Evolutionary conservation across 1,140 invertebrate genomes (phyloP).

Genomic region (Scylla paramamosain): DNA sequence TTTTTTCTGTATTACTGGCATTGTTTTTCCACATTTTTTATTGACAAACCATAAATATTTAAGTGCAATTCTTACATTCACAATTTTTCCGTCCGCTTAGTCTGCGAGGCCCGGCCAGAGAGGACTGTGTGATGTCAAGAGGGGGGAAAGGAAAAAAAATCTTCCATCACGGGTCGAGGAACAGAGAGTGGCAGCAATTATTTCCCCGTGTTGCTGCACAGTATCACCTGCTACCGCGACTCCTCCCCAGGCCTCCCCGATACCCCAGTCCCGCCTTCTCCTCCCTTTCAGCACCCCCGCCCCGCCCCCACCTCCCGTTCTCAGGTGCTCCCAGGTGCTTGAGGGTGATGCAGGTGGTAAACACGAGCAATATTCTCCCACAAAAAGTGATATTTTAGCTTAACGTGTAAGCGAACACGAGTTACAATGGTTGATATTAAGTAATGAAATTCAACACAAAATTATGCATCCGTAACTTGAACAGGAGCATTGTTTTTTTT

Average conservation of each 20-base stretch:
- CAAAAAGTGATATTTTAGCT: background rate
- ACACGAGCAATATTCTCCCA: background rate
- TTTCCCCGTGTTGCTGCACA: constrained; percentile 50
- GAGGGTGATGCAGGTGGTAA: background rate
- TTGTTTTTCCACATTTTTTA: background rate
- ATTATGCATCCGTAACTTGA: background rate
- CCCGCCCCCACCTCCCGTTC: background rate
- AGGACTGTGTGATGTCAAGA: constrained; percentile 23
- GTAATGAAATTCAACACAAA: constrained; percentile 15
- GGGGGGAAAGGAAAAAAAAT: constrained; percentile 36
- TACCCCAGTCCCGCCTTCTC: background rate
- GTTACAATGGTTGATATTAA: background rate
- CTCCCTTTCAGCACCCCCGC: background rate
- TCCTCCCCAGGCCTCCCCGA: background rate
- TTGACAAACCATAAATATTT: background rate
- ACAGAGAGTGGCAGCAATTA: constrained; percentile 55
- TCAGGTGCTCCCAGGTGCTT: background rate
- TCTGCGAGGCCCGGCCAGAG: constrained; percentile 18
- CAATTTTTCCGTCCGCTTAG: constrained; percentile 5
- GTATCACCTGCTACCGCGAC: constrained; percentile 46
- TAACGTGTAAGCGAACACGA: background rate
- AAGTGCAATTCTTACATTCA: background rate
- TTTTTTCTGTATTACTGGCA: background rate
- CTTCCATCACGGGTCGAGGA: constrained; percentile 50
- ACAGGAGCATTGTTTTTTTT: background rate